phyloP scores from a whole-genome alignment of 2,888 invertebrate genomes.

The Orthosia incerta region DNA sequence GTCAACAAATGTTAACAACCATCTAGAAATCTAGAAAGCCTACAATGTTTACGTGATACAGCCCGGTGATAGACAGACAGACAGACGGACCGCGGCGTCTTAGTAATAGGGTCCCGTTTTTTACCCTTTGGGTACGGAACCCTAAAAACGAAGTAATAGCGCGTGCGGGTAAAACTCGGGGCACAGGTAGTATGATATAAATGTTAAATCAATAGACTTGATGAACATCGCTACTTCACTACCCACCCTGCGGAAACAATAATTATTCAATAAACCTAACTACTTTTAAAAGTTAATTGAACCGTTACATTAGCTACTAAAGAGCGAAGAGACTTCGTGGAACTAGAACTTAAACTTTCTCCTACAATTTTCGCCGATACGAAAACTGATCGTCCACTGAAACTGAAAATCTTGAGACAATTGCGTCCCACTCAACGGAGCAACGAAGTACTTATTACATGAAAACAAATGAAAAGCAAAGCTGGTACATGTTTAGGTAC shows the following conservation, averaged over 20 bases:
- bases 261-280: background rate
- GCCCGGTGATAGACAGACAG: too few relatives aligned
- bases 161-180: background rate
- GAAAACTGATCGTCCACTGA: constrained; percentile 10
- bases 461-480: constrained; percentile 5
- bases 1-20: too few relatives aligned
- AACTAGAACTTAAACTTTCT: constrained; percentile 15
- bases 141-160: background rate
- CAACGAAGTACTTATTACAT: constrained; percentile 26
- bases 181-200: background rate
- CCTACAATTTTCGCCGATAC: background rate
- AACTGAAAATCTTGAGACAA: constrained; percentile 4
- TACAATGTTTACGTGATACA: too few relatives aligned
- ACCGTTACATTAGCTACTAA: background rate
- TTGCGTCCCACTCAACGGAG: background rate
- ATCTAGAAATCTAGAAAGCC: too few relatives aligned
- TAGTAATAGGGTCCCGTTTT: too few relatives aligned
- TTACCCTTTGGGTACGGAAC: too few relatives aligned
- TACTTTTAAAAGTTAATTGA: background rate
- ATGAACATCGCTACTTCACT: too few relatives aligned
- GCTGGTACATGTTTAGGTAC: background rate
- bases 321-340: background rate
- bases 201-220: background rate
- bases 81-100: too few relatives aligned
- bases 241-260: background rate